A percentile compares a stretch with the other conserved stretches of the same genome.
Evolutionary conservation across 2,888 invertebrate genomes (phyloP).

Genomic region (Tetramorium bicarinatum): DNA sequence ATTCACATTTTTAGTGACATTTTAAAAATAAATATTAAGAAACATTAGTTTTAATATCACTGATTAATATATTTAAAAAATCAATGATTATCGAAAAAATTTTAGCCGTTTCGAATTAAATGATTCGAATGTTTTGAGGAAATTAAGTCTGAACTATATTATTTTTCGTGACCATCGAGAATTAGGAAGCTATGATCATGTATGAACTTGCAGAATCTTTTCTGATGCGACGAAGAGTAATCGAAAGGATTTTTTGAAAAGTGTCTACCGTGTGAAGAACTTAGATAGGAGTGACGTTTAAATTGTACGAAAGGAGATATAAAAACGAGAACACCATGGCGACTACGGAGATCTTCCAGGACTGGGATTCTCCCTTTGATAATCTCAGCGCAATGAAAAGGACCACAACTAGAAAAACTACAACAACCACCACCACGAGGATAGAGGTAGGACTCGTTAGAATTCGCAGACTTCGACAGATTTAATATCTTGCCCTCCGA

Average conservation of each 20-base stretch:
- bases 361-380: conserved; percentile 84
- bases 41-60: background rate
- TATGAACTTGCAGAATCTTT: conserved; percentile 45
- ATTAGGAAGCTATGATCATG: conserved; percentile 14
- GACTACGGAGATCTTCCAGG: conserved; percentile 85
- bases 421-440: conserved; percentile 67
- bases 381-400: conserved; percentile 78
- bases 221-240: conserved; percentile 6
- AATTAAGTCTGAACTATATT: background rate
- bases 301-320: conserved; percentile 53
- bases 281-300: conserved; percentile 64
- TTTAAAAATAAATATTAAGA: background rate
- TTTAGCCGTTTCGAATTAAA: background rate
- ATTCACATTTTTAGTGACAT: background rate
- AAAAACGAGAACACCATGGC: conserved; percentile 77
- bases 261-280: conserved; percentile 28
- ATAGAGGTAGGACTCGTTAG: conserved; percentile 78
- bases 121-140: background rate
- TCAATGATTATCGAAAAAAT: background rate
- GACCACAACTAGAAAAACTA: conserved; percentile 73
- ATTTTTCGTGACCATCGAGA: background rate
- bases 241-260: conserved; percentile 13
- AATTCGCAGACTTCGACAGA: background rate
- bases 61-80: background rate
- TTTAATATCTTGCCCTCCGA: background rate